Conservation (phyloP, 2,797 vertebrate species). For the Paedocypris micromegethes region DNA sequence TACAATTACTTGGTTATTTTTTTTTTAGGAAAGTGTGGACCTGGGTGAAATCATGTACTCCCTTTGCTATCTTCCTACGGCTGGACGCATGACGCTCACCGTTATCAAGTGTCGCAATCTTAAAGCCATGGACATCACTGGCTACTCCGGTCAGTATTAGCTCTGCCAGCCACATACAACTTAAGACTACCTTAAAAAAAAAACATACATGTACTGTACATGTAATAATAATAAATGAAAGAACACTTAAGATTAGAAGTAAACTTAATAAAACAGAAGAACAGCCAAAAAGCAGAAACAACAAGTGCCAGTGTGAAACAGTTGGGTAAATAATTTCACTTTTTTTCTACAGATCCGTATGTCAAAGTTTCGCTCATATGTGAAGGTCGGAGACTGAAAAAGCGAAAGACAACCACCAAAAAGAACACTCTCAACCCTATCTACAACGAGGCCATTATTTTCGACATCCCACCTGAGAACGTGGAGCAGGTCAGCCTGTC, state of each 20-base stretch:
- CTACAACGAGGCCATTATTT: slow-evolving; percentile 97
- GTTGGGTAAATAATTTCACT: not conserved
- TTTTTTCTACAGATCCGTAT: slow-evolving; percentile 77
- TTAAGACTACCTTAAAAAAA: not conserved
- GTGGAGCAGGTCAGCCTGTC: slow-evolving; percentile 97
- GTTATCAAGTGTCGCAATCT: slow-evolving; percentile 99
- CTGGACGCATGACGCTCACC: slow-evolving; percentile 93
- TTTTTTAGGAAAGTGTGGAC: slow-evolving; percentile 88
- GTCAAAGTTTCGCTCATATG: slow-evolving; percentile 97
- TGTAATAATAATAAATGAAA: too few species aligned
- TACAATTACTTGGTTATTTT: not conserved
- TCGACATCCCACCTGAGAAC: slow-evolving; percentile 96
- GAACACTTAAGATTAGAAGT: too few species aligned
- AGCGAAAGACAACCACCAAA: slow-evolving; percentile 94
- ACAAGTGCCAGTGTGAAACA: too few species aligned
- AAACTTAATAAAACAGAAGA: too few species aligned
- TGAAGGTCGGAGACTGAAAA: slow-evolving; percentile 89
- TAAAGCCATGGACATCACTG: slow-evolving; percentile 99
- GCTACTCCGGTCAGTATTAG: slow-evolving; percentile 81
- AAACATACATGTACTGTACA: too few species aligned
- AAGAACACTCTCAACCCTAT: slow-evolving; percentile 90
- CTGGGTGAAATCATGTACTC: slow-evolving; percentile 99
- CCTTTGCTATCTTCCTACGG: slow-evolving; percentile 95
- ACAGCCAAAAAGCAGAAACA: too few species aligned
- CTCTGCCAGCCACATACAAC: not conserved